These are phyloP conservation scores for Eulemur macaco DNA, from an alignment of 2,113 vertebrate genomes.

Conservation along the genomic window DNA sequence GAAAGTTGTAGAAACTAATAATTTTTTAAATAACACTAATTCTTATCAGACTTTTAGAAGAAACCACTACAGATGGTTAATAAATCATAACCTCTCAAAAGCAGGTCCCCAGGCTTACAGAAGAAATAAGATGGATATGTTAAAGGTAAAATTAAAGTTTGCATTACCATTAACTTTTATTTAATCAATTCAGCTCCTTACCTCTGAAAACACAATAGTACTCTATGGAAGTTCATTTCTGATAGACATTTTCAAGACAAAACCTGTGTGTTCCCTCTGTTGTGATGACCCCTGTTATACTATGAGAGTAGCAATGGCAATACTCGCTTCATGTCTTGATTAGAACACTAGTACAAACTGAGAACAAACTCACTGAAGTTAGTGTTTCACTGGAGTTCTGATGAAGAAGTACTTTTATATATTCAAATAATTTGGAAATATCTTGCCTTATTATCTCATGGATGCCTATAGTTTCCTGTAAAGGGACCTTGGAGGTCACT, in stretches of 20 bases:
- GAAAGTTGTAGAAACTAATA: constrained; percentile 17
- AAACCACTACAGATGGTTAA: constrained; percentile 16
- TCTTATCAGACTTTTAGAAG: constrained; percentile 26
- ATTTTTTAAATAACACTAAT: constrained; percentile 57
- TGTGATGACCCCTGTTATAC: constrained; percentile 42
- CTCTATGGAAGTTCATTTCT: constrained; percentile 20
- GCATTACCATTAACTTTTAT: constrained; percentile 54
- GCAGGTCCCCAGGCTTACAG: not conserved
- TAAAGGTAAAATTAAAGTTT: constrained; percentile 54
- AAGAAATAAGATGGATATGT: constrained; percentile 51
- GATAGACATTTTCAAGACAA: constrained; percentile 22
- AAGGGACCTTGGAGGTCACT: not conserved
- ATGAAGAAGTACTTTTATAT: not conserved
- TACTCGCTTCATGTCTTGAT: constrained; percentile 10
- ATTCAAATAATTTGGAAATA: constrained; percentile 10
- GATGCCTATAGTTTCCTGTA: not conserved
- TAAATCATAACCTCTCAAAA: constrained; percentile 48
- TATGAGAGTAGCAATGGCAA: constrained; percentile 17
- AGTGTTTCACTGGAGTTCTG: constrained; percentile 38
- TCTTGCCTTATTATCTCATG: not conserved
- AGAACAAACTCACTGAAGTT: not conserved
- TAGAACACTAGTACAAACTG: constrained; percentile 12
- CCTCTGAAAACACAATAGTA: constrained; percentile 21
- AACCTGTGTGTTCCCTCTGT: constrained; percentile 18
- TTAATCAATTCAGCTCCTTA: constrained; percentile 25